phyloP scores from a whole-genome alignment of 1,140 invertebrate genomes.

The Orchesella cincta region DNA sequence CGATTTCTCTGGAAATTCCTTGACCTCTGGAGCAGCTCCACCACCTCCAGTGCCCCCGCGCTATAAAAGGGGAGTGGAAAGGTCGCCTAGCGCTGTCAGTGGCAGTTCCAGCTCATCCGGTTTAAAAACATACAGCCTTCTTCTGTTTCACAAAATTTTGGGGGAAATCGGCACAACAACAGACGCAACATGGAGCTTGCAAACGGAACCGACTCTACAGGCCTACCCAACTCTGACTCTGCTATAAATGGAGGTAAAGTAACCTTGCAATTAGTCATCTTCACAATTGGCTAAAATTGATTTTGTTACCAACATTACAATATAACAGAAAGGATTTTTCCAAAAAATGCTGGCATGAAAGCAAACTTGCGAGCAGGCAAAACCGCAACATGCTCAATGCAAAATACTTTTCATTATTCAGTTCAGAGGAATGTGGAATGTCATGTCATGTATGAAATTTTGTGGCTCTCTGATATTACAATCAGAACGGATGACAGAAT shows the following conservation, averaged over 20 bases:
- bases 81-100: conserved; percentile 10
- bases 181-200: conserved; percentile 10
- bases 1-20: not conserved
- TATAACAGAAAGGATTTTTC: too few species aligned
- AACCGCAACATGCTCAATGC: conserved; percentile 2
- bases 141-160: not conserved
- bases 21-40: not conserved
- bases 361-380: not conserved
- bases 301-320: too few species aligned
- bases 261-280: not conserved
- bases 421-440: too few species aligned
- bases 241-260: conserved; percentile 14
- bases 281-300: not conserved
- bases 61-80: not conserved
- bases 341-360: too few species aligned
- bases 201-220: not conserved
- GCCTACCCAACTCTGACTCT: not conserved
- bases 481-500: too few species aligned
- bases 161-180: conserved; percentile 12
- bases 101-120: not conserved
- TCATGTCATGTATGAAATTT: too few species aligned
- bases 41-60: conserved; percentile 10
- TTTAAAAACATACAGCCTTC: not conserved
- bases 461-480: too few species aligned
- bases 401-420: too few species aligned